phyloP scores from a whole-genome alignment of 2,888 invertebrate genomes.

The Nomada ferruginata region DNA sequence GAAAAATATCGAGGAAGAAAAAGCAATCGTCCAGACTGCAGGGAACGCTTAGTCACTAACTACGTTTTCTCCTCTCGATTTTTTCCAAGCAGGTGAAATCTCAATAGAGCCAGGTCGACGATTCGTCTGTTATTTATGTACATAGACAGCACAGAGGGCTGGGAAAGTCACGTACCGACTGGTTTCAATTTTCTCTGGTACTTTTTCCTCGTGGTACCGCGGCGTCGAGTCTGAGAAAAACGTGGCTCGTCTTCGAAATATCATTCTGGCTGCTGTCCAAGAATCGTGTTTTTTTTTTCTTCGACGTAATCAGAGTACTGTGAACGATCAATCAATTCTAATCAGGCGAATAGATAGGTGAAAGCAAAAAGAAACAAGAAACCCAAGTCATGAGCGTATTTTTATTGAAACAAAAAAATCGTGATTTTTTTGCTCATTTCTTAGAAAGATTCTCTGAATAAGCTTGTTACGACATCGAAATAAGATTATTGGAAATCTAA shows the following conservation, averaged over 20 bases:
- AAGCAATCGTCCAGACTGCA: background rate
- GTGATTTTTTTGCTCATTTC: background rate
- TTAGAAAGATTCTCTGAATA: background rate
- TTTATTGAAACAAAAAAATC: background rate
- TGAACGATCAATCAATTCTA: conserved; percentile 49
- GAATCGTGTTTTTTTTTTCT: conserved; percentile 12
- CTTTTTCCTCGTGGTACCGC: conserved; percentile 4
- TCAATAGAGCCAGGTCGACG: conserved; percentile 25
- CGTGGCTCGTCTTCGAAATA: conserved; percentile 60
- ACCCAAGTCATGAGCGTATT: conserved; percentile 45
- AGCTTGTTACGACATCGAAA: background rate
- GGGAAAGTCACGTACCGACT: conserved; percentile 49
- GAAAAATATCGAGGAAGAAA: background rate
- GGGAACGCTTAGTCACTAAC: conserved; percentile 11
- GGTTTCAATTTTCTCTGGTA: conserved; percentile 52
- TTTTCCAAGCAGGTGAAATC: conserved; percentile 2
- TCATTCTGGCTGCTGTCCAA: conserved; percentile 65
- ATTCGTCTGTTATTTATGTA: conserved; percentile 59
- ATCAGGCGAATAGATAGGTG: conserved; percentile 28
- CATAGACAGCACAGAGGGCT: conserved; percentile 19
- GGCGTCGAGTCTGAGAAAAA: conserved; percentile 7
- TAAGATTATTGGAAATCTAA: background rate
- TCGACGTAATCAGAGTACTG: conserved; percentile 43
- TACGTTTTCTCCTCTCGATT: conserved; percentile 14
- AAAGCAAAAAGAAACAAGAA: background rate